Conservation (phyloP, 2,113 vertebrate species). For the Bujurquina vittata region DNA sequence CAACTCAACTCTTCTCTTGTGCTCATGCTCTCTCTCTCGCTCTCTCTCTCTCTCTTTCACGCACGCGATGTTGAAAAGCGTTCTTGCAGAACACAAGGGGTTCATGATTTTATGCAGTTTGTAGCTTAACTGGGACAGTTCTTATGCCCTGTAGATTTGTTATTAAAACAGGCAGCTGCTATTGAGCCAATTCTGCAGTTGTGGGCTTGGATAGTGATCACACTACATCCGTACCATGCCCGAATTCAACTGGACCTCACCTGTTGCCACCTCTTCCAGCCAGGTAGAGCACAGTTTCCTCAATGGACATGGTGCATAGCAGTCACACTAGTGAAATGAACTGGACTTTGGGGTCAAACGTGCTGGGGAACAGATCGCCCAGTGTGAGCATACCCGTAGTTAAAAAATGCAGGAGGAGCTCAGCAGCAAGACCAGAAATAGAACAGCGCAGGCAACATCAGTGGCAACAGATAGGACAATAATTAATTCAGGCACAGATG, state of each 20-base stretch:
- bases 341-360: neutral
- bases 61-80: neutral
- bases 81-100: neutral
- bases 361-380: neutral
- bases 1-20: neutral
- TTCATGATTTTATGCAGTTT: neutral
- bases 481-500: neutral
- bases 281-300: neutral
- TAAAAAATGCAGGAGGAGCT: neutral
- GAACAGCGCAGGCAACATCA: neutral
- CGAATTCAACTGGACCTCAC: neutral
- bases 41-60: neutral
- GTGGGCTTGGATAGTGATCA: neutral
- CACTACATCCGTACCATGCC: neutral
- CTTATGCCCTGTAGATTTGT: constrained; percentile 11
- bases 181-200: neutral
- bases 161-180: neutral
- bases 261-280: neutral
- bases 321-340: neutral
- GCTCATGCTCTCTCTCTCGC: too few relatives aligned
- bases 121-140: neutral
- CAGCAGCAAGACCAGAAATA: neutral
- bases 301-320: neutral
- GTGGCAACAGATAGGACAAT: neutral
- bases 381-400: neutral